Evolutionary conservation across 2,797 vertebrate species (phyloP).

Genomic region (Chaetophractus vellerosus): DNA sequence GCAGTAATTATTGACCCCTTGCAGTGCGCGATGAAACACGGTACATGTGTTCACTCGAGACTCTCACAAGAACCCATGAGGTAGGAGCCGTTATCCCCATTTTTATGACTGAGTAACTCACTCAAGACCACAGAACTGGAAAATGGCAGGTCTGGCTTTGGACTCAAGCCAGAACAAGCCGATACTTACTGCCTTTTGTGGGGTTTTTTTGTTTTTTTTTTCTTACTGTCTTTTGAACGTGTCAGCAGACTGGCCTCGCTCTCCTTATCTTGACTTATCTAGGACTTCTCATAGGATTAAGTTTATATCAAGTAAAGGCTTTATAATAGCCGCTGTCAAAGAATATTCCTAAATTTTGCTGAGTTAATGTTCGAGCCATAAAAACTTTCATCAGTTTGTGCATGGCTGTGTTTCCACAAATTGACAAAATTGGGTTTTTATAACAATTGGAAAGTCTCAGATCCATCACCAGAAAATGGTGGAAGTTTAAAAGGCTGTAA

Average conservation of each 20-base stretch:
- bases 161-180: rapidly evolving
- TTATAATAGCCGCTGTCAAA: neutral
- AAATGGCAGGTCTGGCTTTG: too few species aligned
- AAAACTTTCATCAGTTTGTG: neutral
- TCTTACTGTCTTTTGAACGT: too few species aligned
- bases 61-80: neutral
- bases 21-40: rapidly evolving
- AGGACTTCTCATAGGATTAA: neutral
- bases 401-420: neutral
- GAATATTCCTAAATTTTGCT: neutral
- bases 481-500: neutral
- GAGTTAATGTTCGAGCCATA: neutral
- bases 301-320: neutral
- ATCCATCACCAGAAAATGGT: neutral
- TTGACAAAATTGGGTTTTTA: neutral
- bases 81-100: neutral
- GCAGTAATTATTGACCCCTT: rapidly evolving
- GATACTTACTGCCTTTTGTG: neutral
- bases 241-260: too few species aligned
- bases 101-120: neutral
- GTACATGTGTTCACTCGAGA: rapidly evolving
- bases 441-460: neutral
- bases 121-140: conserved; percentile 14
- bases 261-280: neutral
- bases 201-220: too few species aligned